These are phyloP conservation scores for Caenorhabditis sp. DNA, from an alignment of 2,888 invertebrate genomes.

Conservation along the genomic window DNA sequence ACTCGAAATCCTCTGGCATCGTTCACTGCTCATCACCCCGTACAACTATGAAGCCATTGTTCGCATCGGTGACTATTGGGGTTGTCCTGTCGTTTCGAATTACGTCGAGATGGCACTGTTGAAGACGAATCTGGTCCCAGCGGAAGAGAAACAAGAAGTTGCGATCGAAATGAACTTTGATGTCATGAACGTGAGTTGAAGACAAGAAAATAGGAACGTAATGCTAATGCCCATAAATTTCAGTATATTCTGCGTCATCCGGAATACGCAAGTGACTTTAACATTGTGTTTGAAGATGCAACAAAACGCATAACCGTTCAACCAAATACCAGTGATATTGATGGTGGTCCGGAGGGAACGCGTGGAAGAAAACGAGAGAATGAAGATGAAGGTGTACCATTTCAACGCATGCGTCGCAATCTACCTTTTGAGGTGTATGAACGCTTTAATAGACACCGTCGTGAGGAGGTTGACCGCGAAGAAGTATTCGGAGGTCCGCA, in stretches of 20 bases:
- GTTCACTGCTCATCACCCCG: background rate
- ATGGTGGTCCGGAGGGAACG: background rate
- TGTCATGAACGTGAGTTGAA: constrained; percentile 13
- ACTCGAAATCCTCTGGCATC: constrained; percentile 14
- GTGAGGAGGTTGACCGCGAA: no score
- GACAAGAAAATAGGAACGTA: background rate
- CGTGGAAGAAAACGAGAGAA: no score
- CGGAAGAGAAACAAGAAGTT: background rate
- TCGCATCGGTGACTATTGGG: background rate
- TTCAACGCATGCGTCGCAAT: no score
- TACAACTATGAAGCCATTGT: background rate
- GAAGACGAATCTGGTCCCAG: background rate
- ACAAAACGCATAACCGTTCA: background rate
- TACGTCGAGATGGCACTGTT: constrained; percentile 37
- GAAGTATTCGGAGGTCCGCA: no score
- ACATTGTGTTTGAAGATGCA: background rate
- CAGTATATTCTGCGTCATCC: constrained; percentile 17
- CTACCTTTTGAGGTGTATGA: no score
- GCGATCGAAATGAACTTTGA: background rate
- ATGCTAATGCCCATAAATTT: background rate
- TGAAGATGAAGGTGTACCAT: no score
- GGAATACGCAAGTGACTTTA: background rate
- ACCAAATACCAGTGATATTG: background rate
- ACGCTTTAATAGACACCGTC: no score
- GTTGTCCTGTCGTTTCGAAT: background rate